phyloP scores from a whole-genome alignment of 2,797 vertebrate species.

The Apogon talboti region DNA sequence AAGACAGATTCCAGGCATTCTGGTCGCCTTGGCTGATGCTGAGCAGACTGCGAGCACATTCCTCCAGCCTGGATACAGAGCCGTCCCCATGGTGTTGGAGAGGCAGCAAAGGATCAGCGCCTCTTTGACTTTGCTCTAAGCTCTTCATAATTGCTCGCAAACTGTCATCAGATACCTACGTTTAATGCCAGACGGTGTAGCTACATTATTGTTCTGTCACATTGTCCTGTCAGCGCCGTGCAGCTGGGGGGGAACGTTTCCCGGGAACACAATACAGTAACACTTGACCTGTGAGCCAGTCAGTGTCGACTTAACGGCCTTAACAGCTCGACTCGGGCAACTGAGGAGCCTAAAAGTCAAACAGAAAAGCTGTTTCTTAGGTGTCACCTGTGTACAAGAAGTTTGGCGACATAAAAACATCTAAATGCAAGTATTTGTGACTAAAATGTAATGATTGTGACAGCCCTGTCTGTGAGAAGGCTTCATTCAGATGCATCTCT shows the following conservation, averaged over 20 bases:
- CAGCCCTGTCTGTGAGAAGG: no score
- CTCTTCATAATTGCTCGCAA: constrained; percentile 34
- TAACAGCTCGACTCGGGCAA: no score
- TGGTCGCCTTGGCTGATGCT: constrained; percentile 41
- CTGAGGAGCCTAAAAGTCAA: no score
- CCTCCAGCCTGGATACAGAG: constrained; percentile 28
- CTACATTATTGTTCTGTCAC: constrained; percentile 15
- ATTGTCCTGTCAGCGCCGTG: constrained; percentile 26
- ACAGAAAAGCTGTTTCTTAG: no score
- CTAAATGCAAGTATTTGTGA: no score
- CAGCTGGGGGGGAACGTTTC: neutral
- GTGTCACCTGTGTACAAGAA: no score
- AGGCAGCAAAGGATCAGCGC: constrained; percentile 12
- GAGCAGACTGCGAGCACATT: constrained; percentile 41
- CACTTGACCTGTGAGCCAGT: no score
- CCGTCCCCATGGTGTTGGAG: constrained; percentile 2
- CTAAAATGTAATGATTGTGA: no score
- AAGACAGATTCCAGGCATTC: constrained; percentile 57
- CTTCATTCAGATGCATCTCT: no score
- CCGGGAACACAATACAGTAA: no score
- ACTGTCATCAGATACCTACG: constrained; percentile 31
- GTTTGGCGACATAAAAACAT: no score
- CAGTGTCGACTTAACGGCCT: no score
- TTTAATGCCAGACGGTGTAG: constrained; percentile 3
- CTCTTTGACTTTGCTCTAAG: neutral